Evolutionary conservation across 2,113 vertebrate species (phyloP).

Genomic region (Percopsis transmontana): DNA sequence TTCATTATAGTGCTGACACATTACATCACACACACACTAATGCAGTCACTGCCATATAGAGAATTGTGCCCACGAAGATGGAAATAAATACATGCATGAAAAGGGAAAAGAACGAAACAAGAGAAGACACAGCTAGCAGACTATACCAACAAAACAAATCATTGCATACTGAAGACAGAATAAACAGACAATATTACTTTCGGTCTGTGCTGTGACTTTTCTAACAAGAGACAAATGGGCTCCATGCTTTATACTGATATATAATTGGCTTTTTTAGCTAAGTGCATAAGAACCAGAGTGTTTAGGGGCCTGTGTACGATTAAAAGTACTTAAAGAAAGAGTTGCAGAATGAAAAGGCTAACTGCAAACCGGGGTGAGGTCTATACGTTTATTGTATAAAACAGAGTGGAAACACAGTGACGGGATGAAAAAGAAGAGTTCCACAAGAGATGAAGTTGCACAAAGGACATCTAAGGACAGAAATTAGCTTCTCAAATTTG

Average conservation of each 20-base stretch:
- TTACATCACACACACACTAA: slow-evolving; percentile 25
- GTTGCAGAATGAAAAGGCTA: not conserved
- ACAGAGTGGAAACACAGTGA: not conserved
- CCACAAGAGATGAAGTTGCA: not conserved
- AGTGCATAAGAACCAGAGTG: not conserved
- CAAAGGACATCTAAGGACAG: not conserved
- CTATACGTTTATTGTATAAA: no score
- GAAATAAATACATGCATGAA: not conserved
- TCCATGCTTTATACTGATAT: not conserved
- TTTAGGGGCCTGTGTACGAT: not conserved
- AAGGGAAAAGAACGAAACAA: not conserved
- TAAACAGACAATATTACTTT: no score
- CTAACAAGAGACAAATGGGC: not conserved
- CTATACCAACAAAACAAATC: not conserved
- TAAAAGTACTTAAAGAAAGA: not conserved
- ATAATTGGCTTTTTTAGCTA: not conserved
- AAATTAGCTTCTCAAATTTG: not conserved
- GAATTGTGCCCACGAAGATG: no score
- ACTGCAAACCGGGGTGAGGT: no score
- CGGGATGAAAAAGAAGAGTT: not conserved
- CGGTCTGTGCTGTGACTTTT: no score
- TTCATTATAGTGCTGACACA: slow-evolving; percentile 49
- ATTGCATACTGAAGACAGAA: no score
- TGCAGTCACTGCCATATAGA: not conserved
- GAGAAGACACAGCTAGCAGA: not conserved